These are phyloP conservation scores for Pyrrhura leucotis DNA, from an alignment of 2,797 vertebrate genomes.

Conservation along the genomic window DNA sequence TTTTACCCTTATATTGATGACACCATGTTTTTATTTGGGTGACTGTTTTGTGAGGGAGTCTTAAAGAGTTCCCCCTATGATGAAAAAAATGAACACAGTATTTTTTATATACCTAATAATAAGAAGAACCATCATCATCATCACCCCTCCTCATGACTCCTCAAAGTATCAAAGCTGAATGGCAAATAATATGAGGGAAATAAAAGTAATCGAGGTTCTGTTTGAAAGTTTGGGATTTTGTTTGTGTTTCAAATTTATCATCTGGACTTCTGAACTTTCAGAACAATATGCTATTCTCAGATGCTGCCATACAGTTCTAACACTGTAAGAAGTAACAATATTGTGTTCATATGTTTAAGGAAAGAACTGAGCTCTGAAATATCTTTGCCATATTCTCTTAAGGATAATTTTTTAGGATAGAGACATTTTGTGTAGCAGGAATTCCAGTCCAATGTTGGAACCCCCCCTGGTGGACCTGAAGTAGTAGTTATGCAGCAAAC, in stretches of 20 bases:
- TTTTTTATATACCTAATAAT: not conserved
- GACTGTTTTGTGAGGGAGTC: not conserved
- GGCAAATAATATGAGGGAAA: not conserved
- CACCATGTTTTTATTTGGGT: not conserved
- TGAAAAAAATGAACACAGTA: not conserved
- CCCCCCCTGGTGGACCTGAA: not conserved
- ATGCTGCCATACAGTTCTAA: not conserved
- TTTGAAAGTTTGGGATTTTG: not conserved
- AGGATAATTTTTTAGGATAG: not conserved
- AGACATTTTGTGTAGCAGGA: not conserved
- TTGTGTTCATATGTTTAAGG: not conserved
- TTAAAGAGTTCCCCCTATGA: not conserved
- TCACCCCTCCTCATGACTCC: not conserved
- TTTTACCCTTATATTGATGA: not conserved
- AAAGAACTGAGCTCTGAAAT: not conserved
- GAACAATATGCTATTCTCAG: not conserved
- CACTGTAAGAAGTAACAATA: not conserved
- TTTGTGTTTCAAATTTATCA: not conserved
- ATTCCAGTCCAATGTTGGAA: not conserved
- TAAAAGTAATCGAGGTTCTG: not conserved
- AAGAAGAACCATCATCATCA: not conserved
- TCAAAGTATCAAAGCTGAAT: not conserved
- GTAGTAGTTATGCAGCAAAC: not conserved
- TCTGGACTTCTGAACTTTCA: not conserved
- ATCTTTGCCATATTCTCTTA: not conserved